These are phyloP conservation scores for Chaetorhynchus papuensis DNA, from an alignment of 2,113 vertebrate genomes.

Conservation along the genomic window DNA sequence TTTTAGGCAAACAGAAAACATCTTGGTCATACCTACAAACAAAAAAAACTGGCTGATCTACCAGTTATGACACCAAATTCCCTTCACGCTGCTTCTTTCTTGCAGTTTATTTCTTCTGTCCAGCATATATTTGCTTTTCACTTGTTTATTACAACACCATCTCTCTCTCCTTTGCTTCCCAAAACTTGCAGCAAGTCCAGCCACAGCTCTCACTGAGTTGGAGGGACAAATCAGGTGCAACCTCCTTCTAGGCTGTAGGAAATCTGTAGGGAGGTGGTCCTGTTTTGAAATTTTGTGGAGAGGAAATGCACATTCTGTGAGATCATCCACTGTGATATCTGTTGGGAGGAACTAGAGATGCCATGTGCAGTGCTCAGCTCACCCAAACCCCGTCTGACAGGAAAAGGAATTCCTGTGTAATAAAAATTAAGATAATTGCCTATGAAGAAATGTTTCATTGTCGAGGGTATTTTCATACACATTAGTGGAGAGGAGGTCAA, in stretches of 20 bases:
- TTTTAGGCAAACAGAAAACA: neutral
- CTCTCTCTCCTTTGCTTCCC: neutral
- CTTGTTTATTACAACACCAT: neutral
- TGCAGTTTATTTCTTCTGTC: neutral
- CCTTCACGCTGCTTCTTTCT: neutral
- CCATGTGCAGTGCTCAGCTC: neutral
- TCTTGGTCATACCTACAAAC: neutral
- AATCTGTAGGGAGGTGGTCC: neutral
- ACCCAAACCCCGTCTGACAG: neutral
- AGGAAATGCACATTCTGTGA: constrained; percentile 47
- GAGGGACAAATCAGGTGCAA: neutral
- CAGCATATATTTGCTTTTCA: neutral
- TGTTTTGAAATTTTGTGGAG: neutral
- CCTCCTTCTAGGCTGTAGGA: neutral
- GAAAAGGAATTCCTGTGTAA: constrained; percentile 68
- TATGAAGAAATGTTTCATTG: constrained; percentile 10
- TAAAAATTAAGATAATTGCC: constrained; percentile 61
- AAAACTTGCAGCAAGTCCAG: neutral
- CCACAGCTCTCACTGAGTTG: neutral
- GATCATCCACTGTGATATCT: constrained; percentile 1
- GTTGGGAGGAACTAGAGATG: constrained; percentile 8
- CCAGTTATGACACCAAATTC: neutral
- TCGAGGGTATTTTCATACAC: constrained; percentile 10
- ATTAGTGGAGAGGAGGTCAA: constrained; percentile 19
- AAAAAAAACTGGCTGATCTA: neutral